Conservation (phyloP, 2,113 vertebrate genomes). For the Notiomystis cincta region DNA sequence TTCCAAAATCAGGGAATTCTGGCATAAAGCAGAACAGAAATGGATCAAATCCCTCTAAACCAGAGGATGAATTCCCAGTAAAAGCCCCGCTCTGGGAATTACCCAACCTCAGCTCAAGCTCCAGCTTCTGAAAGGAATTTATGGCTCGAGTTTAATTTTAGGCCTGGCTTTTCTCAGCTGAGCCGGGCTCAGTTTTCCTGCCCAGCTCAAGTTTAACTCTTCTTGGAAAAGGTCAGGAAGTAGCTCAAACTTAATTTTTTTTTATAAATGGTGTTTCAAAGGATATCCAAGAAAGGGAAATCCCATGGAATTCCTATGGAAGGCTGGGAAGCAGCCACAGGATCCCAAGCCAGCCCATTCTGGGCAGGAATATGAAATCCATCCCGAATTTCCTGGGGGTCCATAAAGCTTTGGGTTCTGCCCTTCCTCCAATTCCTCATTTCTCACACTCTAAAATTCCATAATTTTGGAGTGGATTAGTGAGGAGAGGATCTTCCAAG, state of each 20-base stretch:
- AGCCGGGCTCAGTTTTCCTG: background rate
- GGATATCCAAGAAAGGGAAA: background rate
- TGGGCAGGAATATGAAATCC: accelerated
- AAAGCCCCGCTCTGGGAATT: background rate
- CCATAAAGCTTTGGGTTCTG: background rate
- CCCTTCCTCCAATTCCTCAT: background rate
- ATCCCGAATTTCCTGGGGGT: background rate
- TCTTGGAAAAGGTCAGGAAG: background rate
- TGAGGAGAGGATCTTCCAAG: no score
- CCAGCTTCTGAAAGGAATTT: background rate
- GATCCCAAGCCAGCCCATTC: background rate
- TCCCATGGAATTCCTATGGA: background rate
- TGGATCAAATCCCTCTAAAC: background rate
- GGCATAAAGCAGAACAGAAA: background rate
- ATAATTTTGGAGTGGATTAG: background rate
- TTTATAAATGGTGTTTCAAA: background rate
- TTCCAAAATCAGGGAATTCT: background rate
- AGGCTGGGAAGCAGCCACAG: background rate
- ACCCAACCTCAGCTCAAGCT: background rate
- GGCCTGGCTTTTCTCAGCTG: background rate
- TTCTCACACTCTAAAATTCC: background rate
- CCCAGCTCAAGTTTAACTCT: background rate
- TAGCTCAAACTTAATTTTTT: background rate
- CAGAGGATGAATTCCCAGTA: accelerated
- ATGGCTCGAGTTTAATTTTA: background rate